Percentiles rank a stretch among this genome's conserved stretches.
phyloP scores from a whole-genome alignment of 1,140 invertebrate species.

The Drosophila seguyi region DNA sequence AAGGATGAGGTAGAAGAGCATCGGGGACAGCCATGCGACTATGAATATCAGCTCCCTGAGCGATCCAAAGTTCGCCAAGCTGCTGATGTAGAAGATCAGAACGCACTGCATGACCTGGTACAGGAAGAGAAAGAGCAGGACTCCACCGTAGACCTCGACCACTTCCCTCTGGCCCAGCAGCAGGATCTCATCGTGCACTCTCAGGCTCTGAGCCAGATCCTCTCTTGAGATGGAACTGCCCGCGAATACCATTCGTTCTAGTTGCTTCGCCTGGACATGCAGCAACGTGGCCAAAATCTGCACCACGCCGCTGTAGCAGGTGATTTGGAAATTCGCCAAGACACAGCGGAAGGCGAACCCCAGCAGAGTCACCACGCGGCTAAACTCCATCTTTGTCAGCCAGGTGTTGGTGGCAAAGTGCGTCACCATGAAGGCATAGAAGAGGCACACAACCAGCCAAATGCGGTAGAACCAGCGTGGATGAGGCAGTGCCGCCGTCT shows the following conservation, averaged over 20 bases:
- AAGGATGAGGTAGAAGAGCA: constrained; percentile 45
- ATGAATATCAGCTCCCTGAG: background rate
- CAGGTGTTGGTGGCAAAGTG: background rate
- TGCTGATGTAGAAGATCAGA: constrained; percentile 37
- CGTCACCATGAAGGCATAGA: background rate
- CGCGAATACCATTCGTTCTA: background rate
- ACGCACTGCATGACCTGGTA: constrained; percentile 37
- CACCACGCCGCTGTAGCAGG: constrained; percentile 46
- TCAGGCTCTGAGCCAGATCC: constrained; percentile 12
- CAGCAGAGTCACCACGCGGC: constrained; percentile 16
- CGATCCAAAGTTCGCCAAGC: constrained; percentile 15
- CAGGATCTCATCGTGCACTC: constrained; percentile 42
- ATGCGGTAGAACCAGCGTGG: constrained; percentile 22
- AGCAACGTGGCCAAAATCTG: constrained; percentile 19
- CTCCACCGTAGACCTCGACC: constrained; percentile 42
- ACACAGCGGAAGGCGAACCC: constrained; percentile 36
- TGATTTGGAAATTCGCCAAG: constrained; percentile 34
- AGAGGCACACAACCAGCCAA: constrained; percentile 15
- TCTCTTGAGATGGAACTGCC: background rate
- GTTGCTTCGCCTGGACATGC: constrained; percentile 17
- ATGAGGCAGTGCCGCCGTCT: background rate
- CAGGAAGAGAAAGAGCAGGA: constrained; percentile 45
- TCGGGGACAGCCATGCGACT: constrained; percentile 40
- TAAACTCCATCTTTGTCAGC: background rate
- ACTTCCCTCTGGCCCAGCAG: constrained; percentile 42